Percentiles rank a stretch among this genome's conserved stretches.
phyloP scores from a whole-genome alignment of 2,888 invertebrate species.

The Drosophila prolongata region DNA sequence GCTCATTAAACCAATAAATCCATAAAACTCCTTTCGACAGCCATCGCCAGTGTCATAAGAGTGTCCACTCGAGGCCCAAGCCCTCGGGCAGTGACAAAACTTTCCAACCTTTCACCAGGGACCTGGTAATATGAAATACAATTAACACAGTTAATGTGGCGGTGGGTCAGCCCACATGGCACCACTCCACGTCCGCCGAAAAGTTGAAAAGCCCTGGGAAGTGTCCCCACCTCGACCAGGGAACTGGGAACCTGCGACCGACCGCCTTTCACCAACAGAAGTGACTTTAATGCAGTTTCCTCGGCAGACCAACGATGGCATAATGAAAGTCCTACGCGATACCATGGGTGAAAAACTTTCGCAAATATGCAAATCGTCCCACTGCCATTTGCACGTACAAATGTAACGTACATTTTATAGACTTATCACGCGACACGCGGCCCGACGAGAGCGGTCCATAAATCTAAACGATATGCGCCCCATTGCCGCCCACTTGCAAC shows the following conservation, averaged over 20 bases:
- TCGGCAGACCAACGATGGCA: slow-evolving; percentile 15
- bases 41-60: slow-evolving; percentile 7
- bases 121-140: slow-evolving; percentile 63
- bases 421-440: slow-evolving; percentile 76
- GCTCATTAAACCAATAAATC: slow-evolving; percentile 1
- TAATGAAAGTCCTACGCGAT: slow-evolving; percentile 63
- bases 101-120: slow-evolving; percentile 61
- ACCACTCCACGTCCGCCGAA: slow-evolving; percentile 31
- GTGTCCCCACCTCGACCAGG: slow-evolving; percentile 35
- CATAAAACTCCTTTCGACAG: slow-evolving; percentile 1
- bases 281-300: slow-evolving; percentile 36
- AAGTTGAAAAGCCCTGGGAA: slow-evolving; percentile 1
- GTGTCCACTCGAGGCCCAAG: slow-evolving; percentile 1
- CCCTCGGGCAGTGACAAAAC: slow-evolving; percentile 39
- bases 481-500: slow-evolving; percentile 69
- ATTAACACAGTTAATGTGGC: slow-evolving; percentile 62
- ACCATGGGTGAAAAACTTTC: slow-evolving; percentile 42
- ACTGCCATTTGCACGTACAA: slow-evolving; percentile 77
- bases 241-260: slow-evolving; percentile 15
- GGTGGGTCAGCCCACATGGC: slow-evolving; percentile 57
- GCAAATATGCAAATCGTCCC: slow-evolving; percentile 74
- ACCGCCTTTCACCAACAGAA: slow-evolving; percentile 57
- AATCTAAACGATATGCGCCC: slow-evolving; percentile 73
- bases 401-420: slow-evolving; percentile 74
- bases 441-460: slow-evolving; percentile 54